Evolutionary conservation across 2,113 vertebrate genomes (phyloP), one percentile per base, ranked within the genome.

Genomic region (Cebus imitator): DNA sequence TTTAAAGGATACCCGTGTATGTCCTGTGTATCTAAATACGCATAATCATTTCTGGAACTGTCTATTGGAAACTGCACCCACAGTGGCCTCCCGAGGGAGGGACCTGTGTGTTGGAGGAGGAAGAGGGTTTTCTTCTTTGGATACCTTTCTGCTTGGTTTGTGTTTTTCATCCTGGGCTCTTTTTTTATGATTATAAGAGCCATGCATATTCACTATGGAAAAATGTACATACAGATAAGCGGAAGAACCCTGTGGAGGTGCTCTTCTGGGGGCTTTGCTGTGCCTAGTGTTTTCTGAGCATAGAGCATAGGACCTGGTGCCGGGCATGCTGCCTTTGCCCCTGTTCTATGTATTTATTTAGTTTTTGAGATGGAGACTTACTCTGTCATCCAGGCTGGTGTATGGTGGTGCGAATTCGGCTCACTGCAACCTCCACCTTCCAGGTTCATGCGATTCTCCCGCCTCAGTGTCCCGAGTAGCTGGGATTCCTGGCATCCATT

Each of bases 321-420:
- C 3, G n/a, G 5, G 8, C 4, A 5, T 3, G 70, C 48, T 0
- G 1, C 2, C 1, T 61, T 30, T 40, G 18, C 6, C 0, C 8
- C 68, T 6, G 5, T 17, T 85, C 37, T 43, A 8, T 30, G 23
- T 27, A 57, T 57, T 57, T 20, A 27, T 61, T 30, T 11, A 64
- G 14, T 61, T 27, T 13, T 64, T 64, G 27, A 64, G 27, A 64
- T 6, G 27, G 61, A 64, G 61, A 30, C 61, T 64, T 14, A 27
- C 27, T 64, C 27, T 6, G 2, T 30, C 11, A 30, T 6, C 27
- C 61, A 64, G 61, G 61, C 61, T 64, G 61, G 27, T 11, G 13
- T 64, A 13, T 6, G 12, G 61, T 64, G 61, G 61, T 30, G 61
- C 25, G 6, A 30, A 14, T 27, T 64, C 12, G 6, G 61, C 61